phyloP scores from a whole-genome alignment of 2,888 invertebrate genomes.

The Dryococelus australis region DNA sequence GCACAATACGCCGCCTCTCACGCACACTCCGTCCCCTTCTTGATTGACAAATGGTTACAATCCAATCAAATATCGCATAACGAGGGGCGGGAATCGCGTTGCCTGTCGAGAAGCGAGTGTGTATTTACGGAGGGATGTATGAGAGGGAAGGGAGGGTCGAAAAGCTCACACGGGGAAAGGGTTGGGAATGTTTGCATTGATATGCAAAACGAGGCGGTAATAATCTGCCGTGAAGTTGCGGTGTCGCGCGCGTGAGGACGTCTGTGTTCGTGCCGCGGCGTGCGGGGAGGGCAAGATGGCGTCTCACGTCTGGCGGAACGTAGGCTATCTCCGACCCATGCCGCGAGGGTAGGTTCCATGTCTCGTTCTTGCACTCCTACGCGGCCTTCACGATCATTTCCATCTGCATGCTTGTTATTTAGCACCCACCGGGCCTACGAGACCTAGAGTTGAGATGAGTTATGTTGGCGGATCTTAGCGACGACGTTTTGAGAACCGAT shows the following conservation, averaged over 20 bases:
- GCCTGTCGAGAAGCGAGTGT: not conserved
- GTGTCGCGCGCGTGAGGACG: not conserved
- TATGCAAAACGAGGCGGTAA: not conserved
- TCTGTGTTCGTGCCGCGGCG: not conserved
- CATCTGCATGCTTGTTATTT: no score
- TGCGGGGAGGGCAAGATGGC: not conserved
- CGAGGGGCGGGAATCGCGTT: slow-evolving; percentile 25
- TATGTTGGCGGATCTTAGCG: no score
- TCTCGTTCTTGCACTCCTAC: not conserved
- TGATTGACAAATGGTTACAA: slow-evolving; percentile 46
- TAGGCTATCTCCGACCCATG: not conserved
- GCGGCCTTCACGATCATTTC: no score
- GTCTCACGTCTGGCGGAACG: no score
- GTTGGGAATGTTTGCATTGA: not conserved
- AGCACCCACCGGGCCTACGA: no score
- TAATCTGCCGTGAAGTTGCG: not conserved
- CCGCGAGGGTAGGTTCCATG: not conserved
- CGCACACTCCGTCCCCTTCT: not conserved
- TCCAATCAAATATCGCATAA: slow-evolving; percentile 38
- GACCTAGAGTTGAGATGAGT: no score
- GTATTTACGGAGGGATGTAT: no score
- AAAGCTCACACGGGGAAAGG: no score
- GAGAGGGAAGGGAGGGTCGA: not conserved
- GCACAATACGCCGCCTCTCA: not conserved
- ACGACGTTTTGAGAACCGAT: no score